Base-by-base conservation (phyloP, 64 coral and sea anemone species). In the Dendronephthya gigantea region DNA sequence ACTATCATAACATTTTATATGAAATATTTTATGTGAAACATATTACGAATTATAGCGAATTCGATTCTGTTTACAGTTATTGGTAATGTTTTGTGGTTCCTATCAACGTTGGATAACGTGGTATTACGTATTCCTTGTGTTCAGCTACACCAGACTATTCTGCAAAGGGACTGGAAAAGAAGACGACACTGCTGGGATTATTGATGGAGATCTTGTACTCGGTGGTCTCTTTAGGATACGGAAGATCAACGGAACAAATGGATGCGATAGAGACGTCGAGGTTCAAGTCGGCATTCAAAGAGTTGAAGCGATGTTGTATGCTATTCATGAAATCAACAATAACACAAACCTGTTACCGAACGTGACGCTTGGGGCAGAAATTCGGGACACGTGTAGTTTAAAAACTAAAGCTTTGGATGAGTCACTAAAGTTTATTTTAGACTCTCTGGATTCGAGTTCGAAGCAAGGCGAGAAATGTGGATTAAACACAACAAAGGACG, bases 261-360 rank as follows among this genome's bases (percentile, higher is more conserved):
- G 72, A 29, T 79, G 72, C 72, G 32, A 29, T 16, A 79, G 37
- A 5, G 72, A 34, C 32, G 36, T 79, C 13, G 72, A 79, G 36
- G 72, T 79, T 39, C 19, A 96, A 62, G 90, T 92, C 29, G 93
- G 93, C 41, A 96, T 96, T 85, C 93, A 96, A 49, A 88, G 93
- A 29, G 84, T 96, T 0, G 93, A 96, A 68, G 93, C 93, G 17
- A 96, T 96, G 93, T 49, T 96, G 17, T 96, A 92, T 45, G 93
- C 93, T 35, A 48, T 96, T 9, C 88, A 92, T 55, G 86, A 96
- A 90, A 30, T 96, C 11, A 96, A 96, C 62, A 85, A 52, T 25
- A 39, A 96, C 72, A 45, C 39, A 7, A 85, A 66, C 29, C 49
- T 96, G 30, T 86, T 96, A 22, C 93, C 93, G 14, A 96, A 96